Percentiles rank a stretch among this genome's conserved stretches.
Conservation (phyloP, 2,113 vertebrate genomes). For the Paramisgurnus dabryanus region DNA sequence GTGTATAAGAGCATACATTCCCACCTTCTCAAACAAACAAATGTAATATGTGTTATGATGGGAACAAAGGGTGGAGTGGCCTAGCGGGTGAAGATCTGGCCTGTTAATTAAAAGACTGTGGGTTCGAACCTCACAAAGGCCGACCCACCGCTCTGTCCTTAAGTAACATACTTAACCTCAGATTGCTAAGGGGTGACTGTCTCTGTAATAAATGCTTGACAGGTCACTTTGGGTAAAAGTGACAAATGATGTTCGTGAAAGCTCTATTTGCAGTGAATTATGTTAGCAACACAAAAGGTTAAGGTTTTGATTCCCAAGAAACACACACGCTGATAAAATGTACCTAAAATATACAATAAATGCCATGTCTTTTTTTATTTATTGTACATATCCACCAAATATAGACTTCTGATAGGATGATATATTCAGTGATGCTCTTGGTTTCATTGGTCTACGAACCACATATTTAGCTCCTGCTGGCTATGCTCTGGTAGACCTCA, state of each 20-base stretch:
- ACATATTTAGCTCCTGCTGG: slow-evolving; percentile 25
- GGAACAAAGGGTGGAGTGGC: background rate
- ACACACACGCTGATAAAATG: too few species aligned
- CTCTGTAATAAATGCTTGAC: too few species aligned
- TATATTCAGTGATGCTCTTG: slow-evolving; percentile 1
- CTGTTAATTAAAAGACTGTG: background rate
- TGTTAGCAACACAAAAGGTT: too few species aligned
- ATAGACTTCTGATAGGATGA: background rate
- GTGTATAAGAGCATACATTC: slow-evolving; percentile 1
- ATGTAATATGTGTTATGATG: background rate
- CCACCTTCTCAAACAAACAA: background rate
- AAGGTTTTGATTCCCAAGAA: too few species aligned
- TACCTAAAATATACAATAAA: too few species aligned
- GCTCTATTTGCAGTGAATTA: too few species aligned
- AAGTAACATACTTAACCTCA: background rate
- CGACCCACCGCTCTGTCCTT: background rate
- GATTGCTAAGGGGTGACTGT: too few species aligned
- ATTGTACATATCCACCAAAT: slow-evolving; percentile 12
- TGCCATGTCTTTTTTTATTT: too few species aligned
- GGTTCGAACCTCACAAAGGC: background rate
- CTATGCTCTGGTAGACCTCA: slow-evolving; percentile 19
- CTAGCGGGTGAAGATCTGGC: background rate
- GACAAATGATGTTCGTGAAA: too few species aligned
- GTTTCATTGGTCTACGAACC: slow-evolving; percentile 37
- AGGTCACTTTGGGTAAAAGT: background rate